Conservation (phyloP, 2,888 invertebrate genomes). For the Phyto melanocephala region DNA sequence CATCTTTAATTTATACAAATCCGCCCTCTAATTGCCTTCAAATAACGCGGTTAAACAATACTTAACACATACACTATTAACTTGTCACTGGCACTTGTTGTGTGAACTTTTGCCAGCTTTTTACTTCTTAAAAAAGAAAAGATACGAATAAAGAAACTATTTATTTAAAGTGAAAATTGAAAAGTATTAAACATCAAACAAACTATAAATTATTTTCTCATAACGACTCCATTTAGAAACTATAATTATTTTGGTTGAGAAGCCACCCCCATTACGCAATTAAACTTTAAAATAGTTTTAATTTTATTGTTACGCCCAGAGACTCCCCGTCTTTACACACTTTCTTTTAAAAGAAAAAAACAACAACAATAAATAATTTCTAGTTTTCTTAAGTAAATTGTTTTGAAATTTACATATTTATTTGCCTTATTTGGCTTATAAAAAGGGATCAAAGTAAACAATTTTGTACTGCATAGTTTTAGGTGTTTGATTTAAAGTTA, state of each 20-base stretch:
- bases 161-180: not conserved
- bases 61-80: constrained; percentile 40
- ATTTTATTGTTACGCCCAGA: constrained; percentile 56
- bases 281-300: constrained; percentile 23
- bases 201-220: constrained; percentile 59
- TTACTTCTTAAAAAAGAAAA: not conserved
- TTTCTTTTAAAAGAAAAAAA: not conserved
- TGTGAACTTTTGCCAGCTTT: constrained; percentile 17
- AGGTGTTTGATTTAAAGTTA: constrained; percentile 62
- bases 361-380: constrained; percentile 20
- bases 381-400: constrained; percentile 58
- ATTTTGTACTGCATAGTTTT: constrained; percentile 40
- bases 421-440: not conserved
- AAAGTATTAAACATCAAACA: constrained; percentile 56
- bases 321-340: not conserved
- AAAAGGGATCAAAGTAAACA: constrained; percentile 60
- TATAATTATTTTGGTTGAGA: constrained; percentile 50
- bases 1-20: no score
- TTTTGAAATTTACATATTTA: constrained; percentile 59
- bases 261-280: constrained; percentile 45
- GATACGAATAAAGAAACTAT: not conserved
- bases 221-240: not conserved
- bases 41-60: constrained; percentile 68
- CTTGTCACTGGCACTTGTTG: constrained; percentile 62
- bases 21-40: no score